Base-by-base conservation (phyloP, 2,888 invertebrate genomes). In the Volucella inanis region DNA sequence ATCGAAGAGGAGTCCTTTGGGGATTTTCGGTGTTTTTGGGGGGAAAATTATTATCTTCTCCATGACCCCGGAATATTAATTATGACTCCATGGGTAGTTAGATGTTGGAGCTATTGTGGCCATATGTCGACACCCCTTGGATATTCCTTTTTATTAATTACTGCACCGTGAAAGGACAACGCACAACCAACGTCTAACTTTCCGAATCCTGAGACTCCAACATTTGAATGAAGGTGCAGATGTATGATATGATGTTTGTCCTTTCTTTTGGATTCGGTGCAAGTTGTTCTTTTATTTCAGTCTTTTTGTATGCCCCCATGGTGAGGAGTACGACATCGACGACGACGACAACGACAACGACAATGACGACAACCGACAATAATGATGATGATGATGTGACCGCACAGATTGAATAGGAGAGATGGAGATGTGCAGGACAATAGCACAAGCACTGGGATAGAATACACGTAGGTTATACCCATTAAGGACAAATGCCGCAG, bases 41-140 rank as follows among this genome's bases (percentile, higher is more conserved):
- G 49, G 50, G 14, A 43, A 77, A 78, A 74, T 70, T 79, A 83
- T 83, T 78, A 83, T 83, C 83, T 83, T 57, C 68, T 62, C 50
- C 78, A 79, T 83, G 74, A 62, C 74, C 83, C 83, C 62, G 79
- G 79, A 83, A 83, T 83, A 83, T 83, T 83, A 83, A 83, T 83
- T 83, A 83, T 83, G 68, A 70, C 64, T 82, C 71, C 67, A 72
- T 49, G 68, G 79, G 55, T 64, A 65, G 55, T 61, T 61, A 54
- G 67, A 22, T 18, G 57, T 3, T 38, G 41, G 47, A 38, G 65
- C 81, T 38, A 77, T 77, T 79, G 67, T 68, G 68, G 52, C 78
- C 83, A 78, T 83, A 83, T 83, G 83, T 79, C 79, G 78, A 83
- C 83, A 83, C 72, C 83, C 78, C 74, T 72, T 79, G 79, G 79